Evolutionary conservation across 2,888 invertebrate species (phyloP), one percentile per base, ranked within the genome.

Genomic region (Aquatica leii): DNA sequence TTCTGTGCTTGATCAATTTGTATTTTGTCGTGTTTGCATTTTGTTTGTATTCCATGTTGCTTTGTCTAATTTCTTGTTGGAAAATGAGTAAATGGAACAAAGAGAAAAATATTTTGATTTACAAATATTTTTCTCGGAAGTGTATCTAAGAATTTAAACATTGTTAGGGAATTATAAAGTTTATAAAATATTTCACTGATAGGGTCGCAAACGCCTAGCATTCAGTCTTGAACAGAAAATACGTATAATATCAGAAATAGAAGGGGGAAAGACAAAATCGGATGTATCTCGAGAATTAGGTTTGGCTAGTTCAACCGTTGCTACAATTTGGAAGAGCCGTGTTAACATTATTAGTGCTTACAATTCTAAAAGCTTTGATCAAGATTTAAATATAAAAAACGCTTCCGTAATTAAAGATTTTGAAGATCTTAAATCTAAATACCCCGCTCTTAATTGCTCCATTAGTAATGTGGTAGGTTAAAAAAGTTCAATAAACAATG

Each of bases 201-300:
- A 85, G 85, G 85, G 85, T 80, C 84, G 85, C 78, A 85, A 85
- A 81, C 82, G 85, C 81, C 84, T 85, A 77, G 85, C 85, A 76
- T 85, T 85, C 84, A 85, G 85, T 77, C 82, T 84, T 80, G 85
- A 85, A 82, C 85, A 85, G 84, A 85, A 85, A 82, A 84, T 85
- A 82, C 84, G 85, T 82, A 85, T 85, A 80, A 85, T 85, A 81
- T 84, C 84, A 76, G 84, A 85, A 79, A 85, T 85, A 74, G 84
- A 85, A 78, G 82, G 83, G 70, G 85, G 85, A 70, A 85, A 85
- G 79, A 84, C 84, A 80, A 85, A 85, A 81, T 84, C 84, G 73
- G 85, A 85, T 76, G 85, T 85, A 69, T 84, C 84, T 73, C 81
- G 85, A 66, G 84, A 84, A 75, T 81, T 85, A 75, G 85, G 85